These are phyloP conservation scores for Eilema depressum DNA, from an alignment of 2,888 invertebrate species.

Conservation along the genomic window DNA sequence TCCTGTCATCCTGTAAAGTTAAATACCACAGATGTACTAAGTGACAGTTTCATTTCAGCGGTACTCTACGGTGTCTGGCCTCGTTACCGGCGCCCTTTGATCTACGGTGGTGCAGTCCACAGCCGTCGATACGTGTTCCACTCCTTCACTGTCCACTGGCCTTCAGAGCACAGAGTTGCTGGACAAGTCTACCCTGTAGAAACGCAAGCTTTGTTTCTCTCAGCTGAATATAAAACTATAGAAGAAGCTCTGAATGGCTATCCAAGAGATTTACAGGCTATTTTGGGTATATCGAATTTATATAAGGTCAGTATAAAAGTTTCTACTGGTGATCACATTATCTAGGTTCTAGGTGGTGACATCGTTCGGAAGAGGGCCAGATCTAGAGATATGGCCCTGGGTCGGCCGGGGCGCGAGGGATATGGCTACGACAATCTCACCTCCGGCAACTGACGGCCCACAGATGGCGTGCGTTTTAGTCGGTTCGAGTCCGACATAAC, in stretches of 20 bases:
- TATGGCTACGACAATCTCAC: too few relatives aligned
- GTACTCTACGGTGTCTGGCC: slow-evolving; percentile 65
- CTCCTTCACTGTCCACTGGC: slow-evolving; percentile 68
- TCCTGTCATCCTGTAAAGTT: neutral
- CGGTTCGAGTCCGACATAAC: too few relatives aligned
- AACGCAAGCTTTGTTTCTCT: slow-evolving; percentile 67
- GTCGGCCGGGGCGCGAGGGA: too few relatives aligned
- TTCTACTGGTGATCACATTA: neutral
- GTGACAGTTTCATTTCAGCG: slow-evolving; percentile 57
- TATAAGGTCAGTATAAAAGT: slow-evolving; percentile 61
- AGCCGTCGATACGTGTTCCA: slow-evolving; percentile 74
- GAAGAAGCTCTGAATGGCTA: slow-evolving; percentile 62
- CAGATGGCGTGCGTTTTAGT: too few relatives aligned
- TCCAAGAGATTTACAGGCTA: slow-evolving; percentile 63
- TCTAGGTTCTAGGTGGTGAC: too few relatives aligned
- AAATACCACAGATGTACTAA: neutral
- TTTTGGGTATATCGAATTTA: slow-evolving; percentile 69
- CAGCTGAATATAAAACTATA: slow-evolving; percentile 66
- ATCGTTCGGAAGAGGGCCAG: too few relatives aligned
- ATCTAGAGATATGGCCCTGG: too few relatives aligned
- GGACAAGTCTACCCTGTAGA: slow-evolving; percentile 70
- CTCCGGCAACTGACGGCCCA: too few relatives aligned
- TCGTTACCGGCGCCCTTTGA: slow-evolving; percentile 53
- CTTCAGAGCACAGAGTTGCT: slow-evolving; percentile 72
- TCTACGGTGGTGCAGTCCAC: slow-evolving; percentile 74